Evolutionary conservation across 1,140 invertebrate genomes (phyloP), one percentile per base, ranked within the genome.

Genomic region (Eufriesea mexicana): DNA sequence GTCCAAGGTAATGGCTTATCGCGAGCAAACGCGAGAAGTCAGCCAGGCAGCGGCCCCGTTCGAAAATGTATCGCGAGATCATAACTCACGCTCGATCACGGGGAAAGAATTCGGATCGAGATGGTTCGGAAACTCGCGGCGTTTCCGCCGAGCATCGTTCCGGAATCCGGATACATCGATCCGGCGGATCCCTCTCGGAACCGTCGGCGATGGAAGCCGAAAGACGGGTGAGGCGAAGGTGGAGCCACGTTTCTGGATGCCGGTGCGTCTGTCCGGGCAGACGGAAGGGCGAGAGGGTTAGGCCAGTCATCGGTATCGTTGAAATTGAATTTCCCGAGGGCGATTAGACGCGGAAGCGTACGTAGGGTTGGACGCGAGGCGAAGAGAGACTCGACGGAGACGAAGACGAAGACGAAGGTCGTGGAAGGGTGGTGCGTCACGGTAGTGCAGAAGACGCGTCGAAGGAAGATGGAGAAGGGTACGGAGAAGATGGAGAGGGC

Each of bases 241-340:
- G 57, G 64, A 28, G 66, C 73, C 61, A 81, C 61, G 76, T 67
- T 49, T 51, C 76, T 70, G 77, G 72, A 87, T 88, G 75, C 79
- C 83, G 62, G 62, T 79, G 86, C 86, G 78, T 85, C 76, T 86
- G 55, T 74, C n/a, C 7, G 16, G 49, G 23, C 51, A n/a, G 0
- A 16, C 14, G 45, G 71, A n/a, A 18, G 42, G 8, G 49, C 4
- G n/a, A 25, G 66, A 72, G 86, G 55, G 79, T 83, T 76, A 59
- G 77, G 57, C 86, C 66, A 75, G 86, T 83, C 86, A 84, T 88
- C 71, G 51, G 75, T 78, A 79, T 88, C 79, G 83, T 78, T 54
- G 86, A 89, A 89, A 89, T 89, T 89, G 86, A 89, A 88, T 89
- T 89, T 89, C 87, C 85, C 80, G 73, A 66, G 71, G 70, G 70